A percentile compares a stretch with the other conserved stretches of the same genome.
Evolutionary conservation across 2,797 vertebrate genomes (phyloP).

Genomic region (Lepidocolaptes lacrymiger): DNA sequence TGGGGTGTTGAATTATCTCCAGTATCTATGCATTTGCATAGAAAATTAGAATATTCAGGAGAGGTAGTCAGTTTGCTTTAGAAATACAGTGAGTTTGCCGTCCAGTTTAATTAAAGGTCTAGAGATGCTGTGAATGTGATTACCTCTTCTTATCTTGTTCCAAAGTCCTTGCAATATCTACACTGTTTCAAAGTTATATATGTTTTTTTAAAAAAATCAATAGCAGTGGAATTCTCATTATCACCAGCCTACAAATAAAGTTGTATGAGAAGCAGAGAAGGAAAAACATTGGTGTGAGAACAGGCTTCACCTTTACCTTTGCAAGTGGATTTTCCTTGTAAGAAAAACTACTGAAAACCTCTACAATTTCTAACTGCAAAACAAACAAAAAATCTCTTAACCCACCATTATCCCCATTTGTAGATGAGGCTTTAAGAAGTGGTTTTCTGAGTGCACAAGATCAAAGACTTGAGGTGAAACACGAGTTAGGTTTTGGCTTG

Average conservation of each 20-base stretch:
- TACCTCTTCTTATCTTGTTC: conserved; percentile 42
- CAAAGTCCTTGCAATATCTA: conserved; percentile 41
- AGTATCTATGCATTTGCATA: not conserved
- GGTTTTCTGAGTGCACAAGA: not conserved
- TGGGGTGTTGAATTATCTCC: not conserved
- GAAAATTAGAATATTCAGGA: not conserved
- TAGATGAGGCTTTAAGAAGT: not conserved
- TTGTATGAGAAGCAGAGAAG: not conserved
- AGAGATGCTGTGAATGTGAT: not conserved
- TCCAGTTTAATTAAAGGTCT: conserved; percentile 17
- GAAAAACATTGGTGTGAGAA: not conserved
- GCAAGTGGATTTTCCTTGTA: not conserved
- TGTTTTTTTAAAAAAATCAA: not conserved
- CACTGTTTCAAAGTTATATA: not conserved
- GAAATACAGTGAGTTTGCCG: not conserved
- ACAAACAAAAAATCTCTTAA: fast-evolving
- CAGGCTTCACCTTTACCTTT: not conserved
- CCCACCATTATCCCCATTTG: not conserved
- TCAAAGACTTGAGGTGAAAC: not conserved
- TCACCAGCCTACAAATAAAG: conserved; percentile 26
- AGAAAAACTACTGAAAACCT: not conserved
- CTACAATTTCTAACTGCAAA: not conserved
- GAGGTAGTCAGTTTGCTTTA: not conserved
- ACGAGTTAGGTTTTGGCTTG: not conserved
- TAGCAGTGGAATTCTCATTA: conserved; percentile 42